Base-by-base conservation (phyloP, 2,113 vertebrate genomes). In the Myotis brandtii region DNA sequence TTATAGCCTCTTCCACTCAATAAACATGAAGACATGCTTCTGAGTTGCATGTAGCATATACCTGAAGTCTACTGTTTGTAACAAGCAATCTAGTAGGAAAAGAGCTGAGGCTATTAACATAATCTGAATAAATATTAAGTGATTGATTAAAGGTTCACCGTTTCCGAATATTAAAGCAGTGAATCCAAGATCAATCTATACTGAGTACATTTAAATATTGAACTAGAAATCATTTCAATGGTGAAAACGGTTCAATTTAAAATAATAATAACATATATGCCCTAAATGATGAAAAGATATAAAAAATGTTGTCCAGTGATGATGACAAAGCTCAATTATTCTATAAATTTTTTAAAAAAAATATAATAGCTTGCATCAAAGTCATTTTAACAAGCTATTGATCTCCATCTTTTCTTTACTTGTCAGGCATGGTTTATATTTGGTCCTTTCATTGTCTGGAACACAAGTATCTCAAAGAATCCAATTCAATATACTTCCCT, bases 351-450 rank as follows among this genome's bases (percentile, higher is more conserved):
- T 89, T 67, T 2, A 11, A 1, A 27, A 62, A 62, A 62, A 48
- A 66, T 56, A 56, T 89, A 52, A 34, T 59, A 94, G 48, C 21
- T 92, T 75, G 27, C 12, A 90, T 91, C 16, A 50, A 93, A 88
- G 7, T 76, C 77, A 97, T 95, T 86, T 93, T 96, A 97, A 91
- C n/a, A 91, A 96, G 16, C 0, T 96, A 77, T 92, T 95, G 70
- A 87, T 89, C 75, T 84, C 75, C 12, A 76, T 32, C 11, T 96
- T 86, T 96, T 88, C n/a, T 97, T 76, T 92, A 94, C 34, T n/a
- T 62, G 27, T 93, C 67, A 96, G 76, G 50, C 11, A 79, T 84
- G 84, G 2, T 97, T 98, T 93, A 80, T 80, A 64, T 72, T 70
- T 77, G 27, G 66, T 91, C 6, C 2, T 91, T 86, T 77, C 11